phyloP scores from a whole-genome alignment of 2,797 vertebrate genomes.

The Thalassophryne amazonica region DNA sequence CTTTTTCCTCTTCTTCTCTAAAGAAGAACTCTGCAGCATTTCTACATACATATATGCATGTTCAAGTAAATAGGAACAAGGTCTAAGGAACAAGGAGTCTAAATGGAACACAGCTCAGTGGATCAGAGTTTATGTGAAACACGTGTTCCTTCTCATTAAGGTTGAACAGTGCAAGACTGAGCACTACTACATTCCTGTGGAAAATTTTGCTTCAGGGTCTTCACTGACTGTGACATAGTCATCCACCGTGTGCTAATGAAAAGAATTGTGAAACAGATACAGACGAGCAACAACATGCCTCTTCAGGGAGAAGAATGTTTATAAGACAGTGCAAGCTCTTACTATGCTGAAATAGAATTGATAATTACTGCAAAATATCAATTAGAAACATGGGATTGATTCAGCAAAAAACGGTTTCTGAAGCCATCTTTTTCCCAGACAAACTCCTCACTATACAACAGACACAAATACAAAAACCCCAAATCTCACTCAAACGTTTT shows the following conservation, averaged over 20 bases:
- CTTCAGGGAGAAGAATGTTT: not conserved
- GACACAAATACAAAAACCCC: not conserved
- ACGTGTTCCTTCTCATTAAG: slow-evolving; percentile 16
- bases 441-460: not conserved
- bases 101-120: not conserved
- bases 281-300: slow-evolving; percentile 52
- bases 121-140: not conserved
- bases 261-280: slow-evolving; percentile 33
- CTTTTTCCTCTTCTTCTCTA: no score
- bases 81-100: no score
- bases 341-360: not conserved
- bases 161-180: slow-evolving; percentile 33
- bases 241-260: not conserved
- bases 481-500: no score
- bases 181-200: slow-evolving; percentile 46
- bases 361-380: not conserved
- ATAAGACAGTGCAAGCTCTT: not conserved
- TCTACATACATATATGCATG: no score
- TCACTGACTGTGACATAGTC: slow-evolving; percentile 15
- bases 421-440: not conserved
- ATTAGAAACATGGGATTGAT: not conserved
- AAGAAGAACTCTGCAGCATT: no score
- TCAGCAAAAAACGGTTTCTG: not conserved
- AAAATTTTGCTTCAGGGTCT: slow-evolving; percentile 30
- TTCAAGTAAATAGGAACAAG: no score